These are phyloP conservation scores for Drosophila santomea DNA, from an alignment of 1,140 invertebrate genomes.

Conservation along the genomic window DNA sequence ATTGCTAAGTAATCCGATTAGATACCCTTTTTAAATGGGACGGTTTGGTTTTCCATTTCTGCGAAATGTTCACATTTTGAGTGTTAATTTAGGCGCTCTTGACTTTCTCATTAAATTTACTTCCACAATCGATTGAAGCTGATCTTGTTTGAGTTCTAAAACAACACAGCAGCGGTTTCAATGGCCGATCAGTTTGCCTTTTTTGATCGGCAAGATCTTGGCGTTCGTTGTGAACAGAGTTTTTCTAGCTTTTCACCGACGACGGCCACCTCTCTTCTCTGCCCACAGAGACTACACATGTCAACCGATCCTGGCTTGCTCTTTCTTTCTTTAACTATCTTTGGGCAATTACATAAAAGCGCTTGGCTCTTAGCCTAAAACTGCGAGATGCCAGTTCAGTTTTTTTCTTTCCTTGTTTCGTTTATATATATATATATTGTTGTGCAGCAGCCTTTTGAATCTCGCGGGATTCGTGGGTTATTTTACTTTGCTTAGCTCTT, in stretches of 20 bases:
- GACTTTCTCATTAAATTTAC: not conserved
- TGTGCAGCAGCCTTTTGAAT: slow-evolving; percentile 20
- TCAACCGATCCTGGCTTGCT: slow-evolving; percentile 15
- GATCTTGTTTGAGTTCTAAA: slow-evolving; percentile 2
- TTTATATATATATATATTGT: not conserved
- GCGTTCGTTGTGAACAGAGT: slow-evolving; percentile 23
- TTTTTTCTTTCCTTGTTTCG: slow-evolving; percentile 18
- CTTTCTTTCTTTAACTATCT: slow-evolving; percentile 47
- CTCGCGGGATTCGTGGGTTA: slow-evolving; percentile 21
- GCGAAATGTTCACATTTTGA: not conserved
- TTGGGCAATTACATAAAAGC: slow-evolving; percentile 77
- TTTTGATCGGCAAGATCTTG: slow-evolving; percentile 21
- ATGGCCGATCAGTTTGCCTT: slow-evolving; percentile 8
- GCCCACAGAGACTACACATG: slow-evolving; percentile 25
- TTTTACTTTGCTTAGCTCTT: slow-evolving; percentile 26
- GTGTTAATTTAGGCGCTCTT: not conserved
- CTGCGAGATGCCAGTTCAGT: slow-evolving; percentile 31
- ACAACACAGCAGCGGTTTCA: slow-evolving; percentile 3
- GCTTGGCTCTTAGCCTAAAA: slow-evolving; percentile 70
- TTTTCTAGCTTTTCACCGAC: not conserved
- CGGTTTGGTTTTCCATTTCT: too few species aligned
- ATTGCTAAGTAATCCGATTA: not conserved
- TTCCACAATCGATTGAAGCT: not conserved
- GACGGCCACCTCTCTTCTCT: too few species aligned
- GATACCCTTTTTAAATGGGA: not conserved